These are phyloP conservation scores for Argopecten irradians DNA, from an alignment of 1,140 invertebrate genomes.

Conservation along the genomic window DNA sequence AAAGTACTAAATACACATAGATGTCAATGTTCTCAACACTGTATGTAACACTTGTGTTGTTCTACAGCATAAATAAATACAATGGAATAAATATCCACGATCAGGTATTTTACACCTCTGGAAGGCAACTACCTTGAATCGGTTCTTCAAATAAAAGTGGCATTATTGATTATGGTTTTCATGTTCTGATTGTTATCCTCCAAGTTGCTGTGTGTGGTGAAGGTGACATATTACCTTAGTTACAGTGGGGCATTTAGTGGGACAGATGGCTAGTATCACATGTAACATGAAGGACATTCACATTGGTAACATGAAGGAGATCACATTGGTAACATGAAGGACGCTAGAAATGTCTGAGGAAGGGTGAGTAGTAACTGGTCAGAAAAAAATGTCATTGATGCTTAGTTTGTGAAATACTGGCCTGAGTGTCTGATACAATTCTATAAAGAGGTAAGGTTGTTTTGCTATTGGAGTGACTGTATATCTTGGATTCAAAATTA, in stretches of 20 bases:
- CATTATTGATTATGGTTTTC: conserved; percentile 13
- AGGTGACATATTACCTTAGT: background rate
- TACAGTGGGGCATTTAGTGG: background rate
- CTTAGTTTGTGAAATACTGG: too few species aligned
- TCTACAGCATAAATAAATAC: background rate
- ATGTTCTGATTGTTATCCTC: background rate
- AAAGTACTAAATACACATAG: conserved; percentile 10
- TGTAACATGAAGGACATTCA: too few species aligned
- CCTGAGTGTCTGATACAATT: too few species aligned
- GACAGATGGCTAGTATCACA: background rate
- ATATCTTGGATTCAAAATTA: too few species aligned
- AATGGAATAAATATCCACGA: background rate
- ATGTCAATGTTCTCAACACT: background rate
- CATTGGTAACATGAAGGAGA: too few species aligned
- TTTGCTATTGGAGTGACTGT: too few species aligned
- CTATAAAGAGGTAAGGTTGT: too few species aligned
- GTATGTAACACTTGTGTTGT: background rate
- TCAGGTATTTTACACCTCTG: background rate
- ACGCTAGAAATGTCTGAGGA: background rate
- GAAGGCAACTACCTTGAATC: background rate
- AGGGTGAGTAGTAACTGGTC: too few species aligned
- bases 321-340: too few species aligned
- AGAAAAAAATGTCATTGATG: too few species aligned
- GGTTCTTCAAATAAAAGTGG: conserved; percentile 11
- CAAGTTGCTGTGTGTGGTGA: background rate